These are phyloP conservation scores for Agriopis aurantiaria DNA, from an alignment of 2,888 invertebrate species.

Conservation along the genomic window DNA sequence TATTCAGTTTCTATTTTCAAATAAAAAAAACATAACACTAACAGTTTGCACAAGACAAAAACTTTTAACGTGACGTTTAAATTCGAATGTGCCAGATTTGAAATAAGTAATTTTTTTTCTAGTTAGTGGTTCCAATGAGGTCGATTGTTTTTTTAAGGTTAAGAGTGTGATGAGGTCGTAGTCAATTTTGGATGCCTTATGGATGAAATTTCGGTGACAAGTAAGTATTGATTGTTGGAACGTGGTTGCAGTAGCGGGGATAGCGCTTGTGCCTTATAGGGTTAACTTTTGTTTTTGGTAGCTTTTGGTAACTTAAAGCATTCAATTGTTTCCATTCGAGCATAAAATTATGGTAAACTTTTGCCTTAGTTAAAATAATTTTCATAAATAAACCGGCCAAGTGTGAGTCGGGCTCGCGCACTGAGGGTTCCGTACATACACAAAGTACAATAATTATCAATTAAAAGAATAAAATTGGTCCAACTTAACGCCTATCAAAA, in stretches of 20 bases:
- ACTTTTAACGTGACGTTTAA: neutral
- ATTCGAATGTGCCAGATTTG: slow-evolving; percentile 16
- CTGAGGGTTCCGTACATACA: no score
- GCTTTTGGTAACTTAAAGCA: neutral
- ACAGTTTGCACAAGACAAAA: no score
- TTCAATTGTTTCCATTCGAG: neutral
- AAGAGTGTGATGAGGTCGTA: slow-evolving; percentile 29
- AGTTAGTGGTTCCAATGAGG: slow-evolving; percentile 22
- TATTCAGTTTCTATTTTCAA: slow-evolving; percentile 20
- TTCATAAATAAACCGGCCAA: no score
- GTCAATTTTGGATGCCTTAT: slow-evolving; percentile 45
- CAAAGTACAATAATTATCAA: no score
- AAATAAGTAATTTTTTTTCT: slow-evolving; percentile 28
- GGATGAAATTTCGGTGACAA: slow-evolving; percentile 29
- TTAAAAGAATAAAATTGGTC: no score
- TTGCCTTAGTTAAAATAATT: neutral
- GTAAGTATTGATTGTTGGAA: slow-evolving; percentile 39
- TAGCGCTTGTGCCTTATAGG: slow-evolving; percentile 1
- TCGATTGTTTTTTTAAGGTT: slow-evolving; percentile 34
- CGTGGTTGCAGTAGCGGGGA: slow-evolving; percentile 26
- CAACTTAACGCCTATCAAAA: no score
- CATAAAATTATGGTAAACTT: no score
- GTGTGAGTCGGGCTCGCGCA: no score
- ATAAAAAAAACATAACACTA: neutral
- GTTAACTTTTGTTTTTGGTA: neutral